Evolutionary conservation across 2,888 invertebrate genomes (phyloP).

Genomic region (Bibio marci): DNA sequence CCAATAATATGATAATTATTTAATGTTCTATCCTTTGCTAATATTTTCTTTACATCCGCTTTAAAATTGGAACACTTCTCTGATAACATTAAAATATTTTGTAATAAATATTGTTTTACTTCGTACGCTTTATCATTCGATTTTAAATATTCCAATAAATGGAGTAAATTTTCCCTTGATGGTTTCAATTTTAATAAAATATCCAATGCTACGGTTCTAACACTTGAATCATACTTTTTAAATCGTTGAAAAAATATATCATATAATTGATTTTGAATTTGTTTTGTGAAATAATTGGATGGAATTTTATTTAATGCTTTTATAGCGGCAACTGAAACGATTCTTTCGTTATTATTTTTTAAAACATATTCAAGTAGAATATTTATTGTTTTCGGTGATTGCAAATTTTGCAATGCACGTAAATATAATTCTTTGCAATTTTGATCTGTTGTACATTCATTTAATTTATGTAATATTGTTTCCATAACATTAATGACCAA

Average conservation of each 20-base stretch:
- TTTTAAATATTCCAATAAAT: constrained; percentile 33
- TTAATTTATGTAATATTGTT: constrained; percentile 11
- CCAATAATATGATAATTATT: constrained; percentile 52
- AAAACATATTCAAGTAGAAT: constrained; percentile 36
- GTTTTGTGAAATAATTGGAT: constrained; percentile 17
- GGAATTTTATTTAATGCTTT: constrained; percentile 43
- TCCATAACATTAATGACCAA: constrained; percentile 17
- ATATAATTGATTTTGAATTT: constrained; percentile 32
- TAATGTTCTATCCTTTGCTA: constrained; percentile 29
- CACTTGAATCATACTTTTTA: constrained; percentile 46
- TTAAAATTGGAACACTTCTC: constrained; percentile 33
- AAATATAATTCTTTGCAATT: constrained; percentile 44
- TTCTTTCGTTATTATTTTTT: constrained; percentile 30
- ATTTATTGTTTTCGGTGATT: constrained; percentile 39
- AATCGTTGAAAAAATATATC: constrained; percentile 41
- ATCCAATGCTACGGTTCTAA: constrained; percentile 52
- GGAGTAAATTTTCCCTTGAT: constrained; percentile 32
- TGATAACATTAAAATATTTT: constrained; percentile 40
- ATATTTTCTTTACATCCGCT: constrained; percentile 27
- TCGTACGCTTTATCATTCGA: constrained; percentile 39
- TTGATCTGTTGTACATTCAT: constrained; percentile 15
- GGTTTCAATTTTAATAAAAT: constrained; percentile 44
- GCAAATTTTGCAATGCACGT: constrained; percentile 52
- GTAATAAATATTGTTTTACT: constrained; percentile 45
- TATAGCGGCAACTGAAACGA: constrained; percentile 46